Conservation (phyloP, 53 echinoderm and acorn worm genomes). For the Echinarachnius parma region DNA sequence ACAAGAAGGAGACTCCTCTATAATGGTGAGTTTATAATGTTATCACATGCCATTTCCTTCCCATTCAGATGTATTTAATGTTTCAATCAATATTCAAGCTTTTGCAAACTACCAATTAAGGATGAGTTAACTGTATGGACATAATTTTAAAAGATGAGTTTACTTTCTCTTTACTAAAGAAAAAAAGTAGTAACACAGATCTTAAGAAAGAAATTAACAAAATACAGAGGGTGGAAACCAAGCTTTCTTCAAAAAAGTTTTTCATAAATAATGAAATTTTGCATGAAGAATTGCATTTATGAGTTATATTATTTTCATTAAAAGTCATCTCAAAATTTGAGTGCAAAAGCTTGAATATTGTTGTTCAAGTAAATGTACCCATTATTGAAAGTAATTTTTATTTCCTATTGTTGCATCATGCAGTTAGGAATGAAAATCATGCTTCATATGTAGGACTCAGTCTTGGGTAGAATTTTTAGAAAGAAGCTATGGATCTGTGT, state of each 20-base stretch:
- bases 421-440: background rate
- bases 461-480: no score
- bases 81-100: no score
- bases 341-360: background rate
- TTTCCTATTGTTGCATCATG: no score
- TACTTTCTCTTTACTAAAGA: background rate
- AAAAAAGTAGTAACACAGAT: no score
- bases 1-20: slow-evolving; percentile 97
- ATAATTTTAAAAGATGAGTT: background rate
- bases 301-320: background rate
- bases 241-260: background rate
- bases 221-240: background rate
- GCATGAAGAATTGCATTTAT: background rate
- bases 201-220: background rate
- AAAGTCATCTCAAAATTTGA: background rate
- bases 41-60: no score
- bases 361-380: no score
- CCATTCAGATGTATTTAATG: no score
- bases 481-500: no score
- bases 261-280: no score
- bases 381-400: background rate
- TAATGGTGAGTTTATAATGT: slow-evolving; percentile 73
- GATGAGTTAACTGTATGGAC: no score
- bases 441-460: background rate
- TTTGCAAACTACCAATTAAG: no score